These are phyloP conservation scores for Mastomys natalensis DNA, from an alignment of 2,113 vertebrate species.

Conservation along the genomic window DNA sequence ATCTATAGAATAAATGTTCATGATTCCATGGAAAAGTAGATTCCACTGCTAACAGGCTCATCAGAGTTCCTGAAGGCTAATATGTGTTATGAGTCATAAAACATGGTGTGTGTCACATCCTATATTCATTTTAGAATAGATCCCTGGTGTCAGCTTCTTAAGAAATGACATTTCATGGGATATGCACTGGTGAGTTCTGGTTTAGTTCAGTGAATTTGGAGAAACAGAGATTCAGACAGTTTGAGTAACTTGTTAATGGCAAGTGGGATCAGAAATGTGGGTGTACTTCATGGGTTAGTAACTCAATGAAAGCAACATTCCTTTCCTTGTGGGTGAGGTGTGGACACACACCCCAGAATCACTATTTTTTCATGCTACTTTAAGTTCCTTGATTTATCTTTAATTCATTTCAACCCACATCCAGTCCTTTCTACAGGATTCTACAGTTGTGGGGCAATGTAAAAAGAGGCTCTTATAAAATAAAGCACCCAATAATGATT, in stretches of 20 bases:
- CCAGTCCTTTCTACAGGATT: not conserved
- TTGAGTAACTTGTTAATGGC: not conserved
- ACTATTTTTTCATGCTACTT: not conserved
- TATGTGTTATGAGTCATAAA: not conserved
- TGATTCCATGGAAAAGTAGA: not conserved
- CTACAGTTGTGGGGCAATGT: not conserved
- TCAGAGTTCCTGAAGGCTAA: not conserved
- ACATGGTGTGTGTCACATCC: not conserved
- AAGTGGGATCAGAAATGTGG: not conserved
- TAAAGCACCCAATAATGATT: not conserved
- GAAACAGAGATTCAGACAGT: not conserved
- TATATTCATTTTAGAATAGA: conserved; percentile 1
- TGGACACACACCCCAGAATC: not conserved
- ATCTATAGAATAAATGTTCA: not conserved
- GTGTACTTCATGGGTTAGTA: not conserved
- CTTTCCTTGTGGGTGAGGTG: not conserved
- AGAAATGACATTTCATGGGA: not conserved
- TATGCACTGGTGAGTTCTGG: not conserved
- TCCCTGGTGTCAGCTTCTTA: not conserved
- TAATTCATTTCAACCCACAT: not conserved
- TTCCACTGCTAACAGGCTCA: not conserved
- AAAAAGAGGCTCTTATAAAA: conserved; percentile 62
- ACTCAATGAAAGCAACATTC: not conserved
- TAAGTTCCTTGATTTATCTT: not conserved
- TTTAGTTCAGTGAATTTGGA: not conserved